Base-by-base conservation (phyloP, 2,888 invertebrate species). In the Gasteruption jaculator region DNA sequence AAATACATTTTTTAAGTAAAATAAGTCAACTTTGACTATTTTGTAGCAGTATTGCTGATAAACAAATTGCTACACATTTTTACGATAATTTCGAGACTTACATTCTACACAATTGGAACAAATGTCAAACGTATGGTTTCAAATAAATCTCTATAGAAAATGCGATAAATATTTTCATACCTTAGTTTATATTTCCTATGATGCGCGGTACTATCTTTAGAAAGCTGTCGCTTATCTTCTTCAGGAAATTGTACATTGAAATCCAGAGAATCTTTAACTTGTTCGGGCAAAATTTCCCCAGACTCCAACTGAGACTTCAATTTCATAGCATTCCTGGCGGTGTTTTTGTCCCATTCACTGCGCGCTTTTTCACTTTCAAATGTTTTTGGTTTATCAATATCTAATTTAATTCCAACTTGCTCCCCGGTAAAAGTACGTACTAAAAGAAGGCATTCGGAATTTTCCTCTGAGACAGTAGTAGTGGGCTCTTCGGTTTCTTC, bases 351-450 rank as follows among this genome's bases (percentile, higher is more conserved):
- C 80, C 85, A 86, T 35, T 79, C 74, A 3, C 79, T 71, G 21
- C 78, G 72, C 0, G 79, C 76, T 2, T 75, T 73, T 7, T 83
- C 80, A 52, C 70, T 80, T 54, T 78, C 76, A 61, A 82, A 82
- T 7, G 63, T 63, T n/a, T 66, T 60, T 0, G 84, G 83, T 26
- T 79, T 74, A 34, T 64, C 74, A 45, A 76, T 75, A 61, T 84
- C 81, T 31, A 85, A 68, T 60, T 81, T 82, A 45, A 86, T 77
- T 19, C 85, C 85, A 6, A 83, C 75, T 48, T 80, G 81, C 56
- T 79, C 78, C 0, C 80, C 81, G 1, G 75, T 70, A 0, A 80
- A 79, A 4, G 83, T 74, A 52, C 79, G 78, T 0, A 81, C 78
- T 46, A 84, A 74, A 1, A 86, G 66, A 3, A 83, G 54, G 24